Percentiles rank a stretch among this genome's conserved stretches.
These are phyloP conservation scores for Orcinus orca DNA, from an alignment of 2,113 vertebrate genomes.

Conservation along the genomic window DNA sequence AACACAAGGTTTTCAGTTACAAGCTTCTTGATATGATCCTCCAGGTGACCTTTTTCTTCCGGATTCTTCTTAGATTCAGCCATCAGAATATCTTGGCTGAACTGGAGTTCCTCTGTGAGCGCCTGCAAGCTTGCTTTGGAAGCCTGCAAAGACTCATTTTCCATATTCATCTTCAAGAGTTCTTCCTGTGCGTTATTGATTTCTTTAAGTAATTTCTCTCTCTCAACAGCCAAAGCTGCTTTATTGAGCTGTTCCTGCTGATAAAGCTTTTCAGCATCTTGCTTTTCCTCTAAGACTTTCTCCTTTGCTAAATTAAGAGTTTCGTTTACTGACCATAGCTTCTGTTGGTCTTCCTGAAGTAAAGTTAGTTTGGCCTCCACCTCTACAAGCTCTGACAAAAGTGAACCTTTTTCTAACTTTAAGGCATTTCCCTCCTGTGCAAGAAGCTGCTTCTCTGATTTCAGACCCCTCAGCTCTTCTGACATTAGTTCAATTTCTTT, in stretches of 20 bases:
- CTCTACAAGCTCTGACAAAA: conserved; percentile 86
- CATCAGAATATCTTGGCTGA: conserved; percentile 73
- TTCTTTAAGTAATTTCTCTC: conserved; percentile 79
- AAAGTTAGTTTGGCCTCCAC: conserved; percentile 81
- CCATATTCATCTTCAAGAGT: conserved; percentile 80
- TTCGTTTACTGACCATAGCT: conserved; percentile 83
- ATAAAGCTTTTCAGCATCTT: conserved; percentile 80
- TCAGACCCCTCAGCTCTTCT: conserved; percentile 91
- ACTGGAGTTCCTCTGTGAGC: conserved; percentile 82
- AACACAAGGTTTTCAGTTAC: conserved; percentile 83
- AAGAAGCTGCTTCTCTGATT: conserved; percentile 87
- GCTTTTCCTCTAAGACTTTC: conserved; percentile 80
- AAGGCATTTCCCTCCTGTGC: conserved; percentile 85
- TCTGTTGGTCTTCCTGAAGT: conserved; percentile 82
- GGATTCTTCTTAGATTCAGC: conserved; percentile 73
- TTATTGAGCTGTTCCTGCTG: conserved; percentile 80
- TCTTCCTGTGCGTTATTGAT: conserved; percentile 76
- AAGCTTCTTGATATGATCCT: conserved; percentile 81
- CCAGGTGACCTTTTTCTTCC: conserved; percentile 79
- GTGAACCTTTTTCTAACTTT: conserved; percentile 85
- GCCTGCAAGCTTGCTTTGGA: conserved; percentile 73
- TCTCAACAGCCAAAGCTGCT: conserved; percentile 76
- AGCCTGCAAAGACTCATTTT: conserved; percentile 81
- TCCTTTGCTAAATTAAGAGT: conserved; percentile 83
- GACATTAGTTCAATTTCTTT: conserved; percentile 91